phyloP scores from a whole-genome alignment of 2,113 vertebrate genomes.

The Alligator mississippiensis region DNA sequence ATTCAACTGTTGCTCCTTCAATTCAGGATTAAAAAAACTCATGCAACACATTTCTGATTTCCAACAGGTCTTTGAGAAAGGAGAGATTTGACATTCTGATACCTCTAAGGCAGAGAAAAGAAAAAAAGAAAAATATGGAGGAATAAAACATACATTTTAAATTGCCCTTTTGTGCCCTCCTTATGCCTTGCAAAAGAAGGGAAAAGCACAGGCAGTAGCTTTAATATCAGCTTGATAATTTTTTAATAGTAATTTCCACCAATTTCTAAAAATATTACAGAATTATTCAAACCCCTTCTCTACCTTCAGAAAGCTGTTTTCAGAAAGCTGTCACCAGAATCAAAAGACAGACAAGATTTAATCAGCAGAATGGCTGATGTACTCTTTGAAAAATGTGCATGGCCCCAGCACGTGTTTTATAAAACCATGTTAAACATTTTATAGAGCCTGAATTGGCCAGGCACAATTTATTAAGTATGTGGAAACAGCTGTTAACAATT shows the following conservation, averaged over 20 bases:
- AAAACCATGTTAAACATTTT: slow-evolving; percentile 60
- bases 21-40: neutral
- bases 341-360: neutral
- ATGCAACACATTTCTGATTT: neutral
- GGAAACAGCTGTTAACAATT: slow-evolving; percentile 70
- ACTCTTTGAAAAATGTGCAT: slow-evolving; percentile 40
- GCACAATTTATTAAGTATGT: slow-evolving; percentile 65
- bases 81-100: neutral
- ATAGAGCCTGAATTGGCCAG: slow-evolving; percentile 54
- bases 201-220: neutral
- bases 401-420: slow-evolving; percentile 12
- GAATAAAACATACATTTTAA: neutral
- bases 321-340: neutral
- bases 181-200: neutral
- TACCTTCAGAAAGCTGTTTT: neutral
- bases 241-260: neutral
- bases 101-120: neutral
- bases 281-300: neutral
- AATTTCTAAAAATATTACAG: neutral
- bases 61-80: neutral
- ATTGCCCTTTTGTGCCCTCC: neutral
- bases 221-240: neutral
- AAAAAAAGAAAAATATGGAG: neutral
- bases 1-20: neutral
- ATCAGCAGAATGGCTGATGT: neutral